Conservation (phyloP, 2,888 invertebrate species). For the Autographa pulchrina region DNA sequence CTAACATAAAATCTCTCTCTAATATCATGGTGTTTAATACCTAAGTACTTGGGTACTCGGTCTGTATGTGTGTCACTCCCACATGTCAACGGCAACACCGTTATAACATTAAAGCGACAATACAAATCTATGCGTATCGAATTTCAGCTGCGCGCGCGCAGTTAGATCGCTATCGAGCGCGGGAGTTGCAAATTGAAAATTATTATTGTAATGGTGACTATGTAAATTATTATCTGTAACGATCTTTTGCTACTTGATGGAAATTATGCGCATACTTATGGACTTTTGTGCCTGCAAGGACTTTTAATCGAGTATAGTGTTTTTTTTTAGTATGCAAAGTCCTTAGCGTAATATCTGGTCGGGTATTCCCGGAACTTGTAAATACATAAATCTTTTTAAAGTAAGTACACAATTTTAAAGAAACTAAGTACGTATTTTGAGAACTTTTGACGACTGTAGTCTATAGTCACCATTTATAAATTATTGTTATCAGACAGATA, state of each 20-base stretch:
- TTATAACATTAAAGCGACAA: slow-evolving; percentile 72
- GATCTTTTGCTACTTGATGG: slow-evolving; percentile 37
- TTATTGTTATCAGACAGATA: too few relatives aligned
- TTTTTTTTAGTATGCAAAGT: neutral
- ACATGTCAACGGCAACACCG: slow-evolving; percentile 64
- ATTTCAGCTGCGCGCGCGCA: slow-evolving; percentile 69
- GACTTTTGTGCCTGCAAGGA: neutral
- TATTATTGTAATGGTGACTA: slow-evolving; percentile 55
- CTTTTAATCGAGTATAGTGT: neutral
- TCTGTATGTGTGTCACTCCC: slow-evolving; percentile 61
- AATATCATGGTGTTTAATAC: neutral
- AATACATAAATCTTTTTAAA: too few relatives aligned
- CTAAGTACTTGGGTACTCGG: slow-evolving; percentile 30
- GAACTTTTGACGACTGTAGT: too few relatives aligned
- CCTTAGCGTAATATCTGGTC: too few relatives aligned
- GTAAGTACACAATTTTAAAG: too few relatives aligned
- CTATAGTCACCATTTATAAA: too few relatives aligned
- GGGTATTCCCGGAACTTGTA: too few relatives aligned
- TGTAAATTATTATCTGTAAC: slow-evolving; percentile 41
- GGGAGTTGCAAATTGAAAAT: slow-evolving; percentile 57
- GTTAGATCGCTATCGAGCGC: slow-evolving; percentile 63
- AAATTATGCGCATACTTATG: slow-evolving; percentile 22
- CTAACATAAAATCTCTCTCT: too few relatives aligned
- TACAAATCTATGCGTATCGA: slow-evolving; percentile 73
- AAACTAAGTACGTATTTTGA: too few relatives aligned